phyloP scores from a whole-genome alignment of 2,113 vertebrate genomes.

The Eclectus roratus region DNA sequence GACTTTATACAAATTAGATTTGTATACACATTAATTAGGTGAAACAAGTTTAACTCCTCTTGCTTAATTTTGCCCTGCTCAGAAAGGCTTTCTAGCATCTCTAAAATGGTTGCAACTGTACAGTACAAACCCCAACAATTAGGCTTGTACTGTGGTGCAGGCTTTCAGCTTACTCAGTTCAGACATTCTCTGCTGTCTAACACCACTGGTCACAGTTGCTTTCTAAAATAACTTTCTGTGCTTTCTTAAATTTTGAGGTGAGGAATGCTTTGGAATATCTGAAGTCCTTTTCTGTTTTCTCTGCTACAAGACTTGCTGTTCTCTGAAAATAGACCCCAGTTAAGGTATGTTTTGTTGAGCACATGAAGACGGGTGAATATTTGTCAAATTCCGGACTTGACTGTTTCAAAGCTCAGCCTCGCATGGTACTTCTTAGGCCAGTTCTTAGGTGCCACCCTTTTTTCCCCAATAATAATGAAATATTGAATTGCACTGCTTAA shows the following conservation, averaged over 20 bases:
- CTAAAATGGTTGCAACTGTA: neutral
- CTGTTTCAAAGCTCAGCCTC: neutral
- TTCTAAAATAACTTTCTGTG: neutral
- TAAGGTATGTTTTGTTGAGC: neutral
- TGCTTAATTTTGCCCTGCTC: neutral
- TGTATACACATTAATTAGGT: neutral
- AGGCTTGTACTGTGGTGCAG: neutral
- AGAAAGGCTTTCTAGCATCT: neutral
- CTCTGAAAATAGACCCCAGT: neutral
- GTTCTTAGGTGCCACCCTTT: neutral
- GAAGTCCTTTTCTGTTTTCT: neutral
- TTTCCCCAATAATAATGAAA: accelerated
- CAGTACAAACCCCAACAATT: neutral
- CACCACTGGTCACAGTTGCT: neutral
- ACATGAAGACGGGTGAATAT: accelerated
- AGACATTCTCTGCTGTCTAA: neutral
- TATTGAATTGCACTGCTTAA: neutral
- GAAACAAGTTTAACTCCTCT: neutral
- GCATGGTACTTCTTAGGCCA: neutral
- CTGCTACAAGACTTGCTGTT: accelerated
- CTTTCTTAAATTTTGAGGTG: neutral
- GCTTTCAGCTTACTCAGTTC: neutral
- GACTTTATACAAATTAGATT: neutral
- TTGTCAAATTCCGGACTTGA: neutral
- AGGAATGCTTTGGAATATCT: neutral